Base-by-base conservation (phyloP, 35 echinoderm and acorn worm genomes). In the Chiridota heheva region DNA sequence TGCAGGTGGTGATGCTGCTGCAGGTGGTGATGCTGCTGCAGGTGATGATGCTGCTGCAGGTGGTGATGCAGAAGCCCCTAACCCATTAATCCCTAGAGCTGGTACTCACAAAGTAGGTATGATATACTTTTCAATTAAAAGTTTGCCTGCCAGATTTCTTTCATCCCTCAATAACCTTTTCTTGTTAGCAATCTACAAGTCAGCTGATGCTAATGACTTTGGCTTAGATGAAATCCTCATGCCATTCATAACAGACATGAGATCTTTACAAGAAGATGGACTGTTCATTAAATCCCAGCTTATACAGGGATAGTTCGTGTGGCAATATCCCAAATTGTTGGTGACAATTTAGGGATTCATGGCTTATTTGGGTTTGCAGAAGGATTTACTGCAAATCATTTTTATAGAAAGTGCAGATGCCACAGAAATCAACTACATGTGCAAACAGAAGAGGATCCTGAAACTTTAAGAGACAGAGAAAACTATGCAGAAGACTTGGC, bases 301-400 rank as follows among this genome's bases (percentile, higher is more conserved):
- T 91, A 71, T 40, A 80, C 13, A 25, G 82, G 82, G 7, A 65
- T 37, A 7, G 33, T 91, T 81, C 61, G 33, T 29, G 63, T 86
- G 7, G 34, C 31, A 18, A 16, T 91, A 31, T 81, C 88, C 31
- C 81, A 90, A 76, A 70, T 78, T 42, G 80, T 77, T n/a, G 88
- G 81, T 78, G 88, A 91, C 34, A 91, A 91, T 41, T 49, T 91
- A 2, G 88, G 88, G 18, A 40, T 91, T 1, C 32, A 91, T 59
- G 55, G 62, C 16, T 55, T 80, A 12, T 85, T 84, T 65, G 88
- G 81, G 33, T 91, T 79, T 46, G 20, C 63, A 36, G 81, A 91
- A 61, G 42, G 70, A 0, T 91, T 91, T 51, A 63, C 40, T 1
- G 88, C 45, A 7, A 91, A 91, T 58, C 72, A 73, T 40, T 38